Base-by-base conservation (phyloP, 2,888 invertebrate genomes). In the Lordiphosa fenestrarum region DNA sequence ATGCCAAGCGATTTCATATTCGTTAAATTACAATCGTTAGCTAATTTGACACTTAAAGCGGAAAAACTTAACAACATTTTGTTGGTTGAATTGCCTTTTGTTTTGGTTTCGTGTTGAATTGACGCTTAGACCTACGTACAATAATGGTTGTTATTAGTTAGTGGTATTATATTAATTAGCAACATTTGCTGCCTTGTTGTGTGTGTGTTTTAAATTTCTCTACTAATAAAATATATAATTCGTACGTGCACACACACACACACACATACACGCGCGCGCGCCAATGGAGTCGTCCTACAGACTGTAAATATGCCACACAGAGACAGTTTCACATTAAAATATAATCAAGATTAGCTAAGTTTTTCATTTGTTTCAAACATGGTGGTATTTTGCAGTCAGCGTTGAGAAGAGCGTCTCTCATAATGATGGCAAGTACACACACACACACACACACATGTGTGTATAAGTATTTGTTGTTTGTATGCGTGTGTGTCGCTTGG, bases 351-450 rank as follows among this genome's bases (percentile, higher is more conserved):
- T 40, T 49, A 61, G 53, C 66, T 61, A 60, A 64, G 53, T 61
- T 67, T 65, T 25, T 60, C 50, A 71, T 63, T 36, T 59, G 67
- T 63, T 69, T 57, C 77, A 65, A 73, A 78, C 73, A 80, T 87
- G 86, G 86, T 86, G 86, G 87, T 86, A 87, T 82, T 86, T 82
- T 86, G 86, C 86, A 86, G 87, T 86, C 86, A 86, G 86, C 86
- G 86, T 85, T 86, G 77, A 85, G 86, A 86, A 85, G 73, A 84
- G 80, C 64, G 69, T 82, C 70, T 81, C 85, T 82, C 71, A 46
- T 84, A 73, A 75, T 84, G 83, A 80, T 84, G 85, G 80, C 84
- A 84, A 74, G 68, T 60, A 69, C 25, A 35, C 15, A 15, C 15
- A 15, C 2, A 1, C 2, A 15, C 2, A 15, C 2, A 15, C 2